phyloP scores from a whole-genome alignment of 2,113 vertebrate genomes.

The Zingel zingel region DNA sequence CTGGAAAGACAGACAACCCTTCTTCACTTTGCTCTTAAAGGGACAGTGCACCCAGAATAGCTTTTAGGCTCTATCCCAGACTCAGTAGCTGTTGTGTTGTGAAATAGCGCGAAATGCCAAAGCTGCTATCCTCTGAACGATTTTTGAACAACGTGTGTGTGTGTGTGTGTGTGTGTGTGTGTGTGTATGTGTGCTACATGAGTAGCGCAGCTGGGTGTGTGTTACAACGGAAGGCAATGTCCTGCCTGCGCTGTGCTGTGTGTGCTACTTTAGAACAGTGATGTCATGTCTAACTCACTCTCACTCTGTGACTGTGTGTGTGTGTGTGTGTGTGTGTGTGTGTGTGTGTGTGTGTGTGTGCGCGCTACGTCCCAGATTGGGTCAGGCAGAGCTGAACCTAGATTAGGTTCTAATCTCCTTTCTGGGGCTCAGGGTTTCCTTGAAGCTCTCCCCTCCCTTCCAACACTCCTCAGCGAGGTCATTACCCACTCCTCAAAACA shows the following conservation, averaged over 20 bases:
- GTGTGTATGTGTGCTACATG: slow-evolving; percentile 34
- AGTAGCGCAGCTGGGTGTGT: slow-evolving; percentile 62
- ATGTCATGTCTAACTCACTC: slow-evolving; percentile 83
- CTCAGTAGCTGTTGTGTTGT: slow-evolving; percentile 11
- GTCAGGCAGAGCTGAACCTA: slow-evolving; percentile 74
- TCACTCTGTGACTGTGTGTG: slow-evolving; percentile 58
- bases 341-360: slow-evolving; percentile 10
- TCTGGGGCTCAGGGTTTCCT: slow-evolving; percentile 76
- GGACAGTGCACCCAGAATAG: slow-evolving; percentile 64
- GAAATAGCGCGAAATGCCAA: background rate
- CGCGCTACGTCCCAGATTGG: slow-evolving; percentile 69
- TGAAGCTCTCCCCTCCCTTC: slow-evolving; percentile 68
- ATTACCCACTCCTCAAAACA: slow-evolving; percentile 50
- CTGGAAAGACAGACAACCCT: slow-evolving; percentile 78
- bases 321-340: slow-evolving; percentile 26
- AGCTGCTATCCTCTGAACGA: background rate
- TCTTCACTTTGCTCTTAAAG: slow-evolving; percentile 82
- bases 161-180: background rate
- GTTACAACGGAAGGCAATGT: slow-evolving; percentile 62
- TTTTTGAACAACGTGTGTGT: slow-evolving; percentile 23
- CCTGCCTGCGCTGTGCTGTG: slow-evolving; percentile 69
- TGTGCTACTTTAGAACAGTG: slow-evolving; percentile 75
- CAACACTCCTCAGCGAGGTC: slow-evolving; percentile 53
- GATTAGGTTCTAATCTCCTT: slow-evolving; percentile 83
- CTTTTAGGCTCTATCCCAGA: background rate